Percentiles rank a stretch among this genome's conserved stretches.
Conservation (phyloP, 2,113 vertebrate genomes). For the Propithecus coquereli region DNA sequence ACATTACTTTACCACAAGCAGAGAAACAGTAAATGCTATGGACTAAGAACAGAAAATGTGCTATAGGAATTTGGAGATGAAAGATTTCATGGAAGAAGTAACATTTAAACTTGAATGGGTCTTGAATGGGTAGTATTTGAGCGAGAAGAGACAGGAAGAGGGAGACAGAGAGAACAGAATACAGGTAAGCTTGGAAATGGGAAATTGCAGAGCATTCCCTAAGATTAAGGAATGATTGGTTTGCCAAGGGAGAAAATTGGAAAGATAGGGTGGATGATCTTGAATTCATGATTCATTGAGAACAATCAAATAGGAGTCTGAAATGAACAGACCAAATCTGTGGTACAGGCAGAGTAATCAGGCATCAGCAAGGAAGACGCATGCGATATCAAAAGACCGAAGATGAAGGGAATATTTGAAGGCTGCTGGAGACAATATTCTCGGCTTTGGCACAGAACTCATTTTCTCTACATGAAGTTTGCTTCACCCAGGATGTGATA, state of each 20-base stretch:
- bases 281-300: not conserved
- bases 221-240: not conserved
- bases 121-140: not conserved
- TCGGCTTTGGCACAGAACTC: not conserved
- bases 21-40: not conserved
- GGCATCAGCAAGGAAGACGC: not conserved
- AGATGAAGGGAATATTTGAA: not conserved
- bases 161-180: not conserved
- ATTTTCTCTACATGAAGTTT: not conserved
- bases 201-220: not conserved
- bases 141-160: not conserved
- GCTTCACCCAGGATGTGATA: not conserved
- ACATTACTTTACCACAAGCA: not conserved
- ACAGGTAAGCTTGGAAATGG: not conserved
- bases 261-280: not conserved
- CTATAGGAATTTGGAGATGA: not conserved
- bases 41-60: not conserved
- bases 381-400: not conserved
- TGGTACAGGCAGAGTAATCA: not conserved
- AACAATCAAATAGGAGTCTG: not conserved
- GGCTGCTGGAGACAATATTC: not conserved
- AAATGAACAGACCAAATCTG: not conserved
- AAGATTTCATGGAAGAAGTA: not conserved
- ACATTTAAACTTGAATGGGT: not conserved
- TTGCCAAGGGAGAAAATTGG: not conserved